Conservation (phyloP, 2,888 invertebrate species). For the Orthosia incerta region DNA sequence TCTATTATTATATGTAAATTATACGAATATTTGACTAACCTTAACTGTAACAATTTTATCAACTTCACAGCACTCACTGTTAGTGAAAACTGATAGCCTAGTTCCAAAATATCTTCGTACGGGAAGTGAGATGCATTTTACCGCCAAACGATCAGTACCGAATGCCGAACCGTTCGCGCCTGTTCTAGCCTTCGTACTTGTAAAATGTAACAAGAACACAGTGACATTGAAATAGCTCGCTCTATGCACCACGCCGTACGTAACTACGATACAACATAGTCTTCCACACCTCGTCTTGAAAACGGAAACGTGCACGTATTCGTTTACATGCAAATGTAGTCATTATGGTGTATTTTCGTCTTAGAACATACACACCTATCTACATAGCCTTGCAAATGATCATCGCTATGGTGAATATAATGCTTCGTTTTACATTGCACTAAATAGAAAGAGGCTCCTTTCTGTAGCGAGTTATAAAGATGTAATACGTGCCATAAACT, state of each 20-base stretch:
- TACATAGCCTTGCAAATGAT: constrained; percentile 21
- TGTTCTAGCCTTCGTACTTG: constrained; percentile 13
- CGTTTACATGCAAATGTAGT: constrained; percentile 40
- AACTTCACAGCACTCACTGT: constrained; percentile 37
- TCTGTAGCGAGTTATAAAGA: not conserved
- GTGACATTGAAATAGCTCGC: constrained; percentile 56
- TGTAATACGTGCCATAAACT: not conserved
- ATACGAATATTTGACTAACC: constrained; percentile 33
- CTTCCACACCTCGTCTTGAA: constrained; percentile 28
- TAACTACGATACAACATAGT: constrained; percentile 16
- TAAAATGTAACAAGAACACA: constrained; percentile 33
- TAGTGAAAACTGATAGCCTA: constrained; percentile 42
- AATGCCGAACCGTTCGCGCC: constrained; percentile 21
- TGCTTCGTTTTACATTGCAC: constrained; percentile 1
- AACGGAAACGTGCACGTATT: constrained; percentile 39
- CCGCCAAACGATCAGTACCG: constrained; percentile 22
- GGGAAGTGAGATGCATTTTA: constrained; percentile 43
- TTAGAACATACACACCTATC: constrained; percentile 1
- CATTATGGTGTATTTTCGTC: constrained; percentile 34
- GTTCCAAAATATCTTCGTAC: constrained; percentile 36
- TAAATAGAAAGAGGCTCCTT: not conserved
- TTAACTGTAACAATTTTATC: constrained; percentile 25
- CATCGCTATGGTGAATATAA: not conserved
- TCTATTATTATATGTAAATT: not conserved
- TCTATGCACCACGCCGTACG: constrained; percentile 32